phyloP scores from a whole-genome alignment of 2,113 vertebrate species.

The Pandion haliaetus region DNA sequence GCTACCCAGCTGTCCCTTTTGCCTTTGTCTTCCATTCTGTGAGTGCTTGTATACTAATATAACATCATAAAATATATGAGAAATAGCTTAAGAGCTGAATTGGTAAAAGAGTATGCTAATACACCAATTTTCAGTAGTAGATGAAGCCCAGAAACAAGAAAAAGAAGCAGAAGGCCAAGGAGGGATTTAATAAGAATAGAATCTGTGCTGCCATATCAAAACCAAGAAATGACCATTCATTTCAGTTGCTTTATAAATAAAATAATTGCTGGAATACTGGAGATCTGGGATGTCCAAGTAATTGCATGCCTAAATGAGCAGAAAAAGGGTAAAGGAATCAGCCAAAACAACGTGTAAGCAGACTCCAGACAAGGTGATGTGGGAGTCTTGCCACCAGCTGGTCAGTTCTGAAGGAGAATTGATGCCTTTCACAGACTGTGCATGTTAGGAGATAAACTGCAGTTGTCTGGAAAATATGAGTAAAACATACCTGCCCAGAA shows the following conservation, averaged over 20 bases:
- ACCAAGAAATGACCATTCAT: neutral
- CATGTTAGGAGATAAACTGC: neutral
- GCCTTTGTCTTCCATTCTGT: neutral
- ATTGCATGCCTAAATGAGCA: neutral
- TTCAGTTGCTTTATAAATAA: neutral
- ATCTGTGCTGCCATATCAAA: neutral
- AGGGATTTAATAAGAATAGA: neutral
- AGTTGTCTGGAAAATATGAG: neutral
- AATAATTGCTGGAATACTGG: neutral
- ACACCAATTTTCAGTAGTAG: fast-evolving
- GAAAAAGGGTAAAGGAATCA: neutral
- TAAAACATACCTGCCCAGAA: neutral
- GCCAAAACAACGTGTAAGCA: neutral
- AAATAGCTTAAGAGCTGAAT: neutral
- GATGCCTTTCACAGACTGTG: neutral
- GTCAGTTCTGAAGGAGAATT: neutral
- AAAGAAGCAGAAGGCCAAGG: neutral
- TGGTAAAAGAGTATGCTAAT: neutral
- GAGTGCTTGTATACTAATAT: neutral
- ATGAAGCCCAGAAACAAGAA: neutral
- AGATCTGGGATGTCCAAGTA: neutral
- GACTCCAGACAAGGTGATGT: neutral
- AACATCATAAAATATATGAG: neutral
- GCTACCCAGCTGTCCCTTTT: neutral
- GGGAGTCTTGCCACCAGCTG: neutral